These are phyloP conservation scores for Synergus gifuensis DNA, from an alignment of 2,888 invertebrate species.

Conservation along the genomic window DNA sequence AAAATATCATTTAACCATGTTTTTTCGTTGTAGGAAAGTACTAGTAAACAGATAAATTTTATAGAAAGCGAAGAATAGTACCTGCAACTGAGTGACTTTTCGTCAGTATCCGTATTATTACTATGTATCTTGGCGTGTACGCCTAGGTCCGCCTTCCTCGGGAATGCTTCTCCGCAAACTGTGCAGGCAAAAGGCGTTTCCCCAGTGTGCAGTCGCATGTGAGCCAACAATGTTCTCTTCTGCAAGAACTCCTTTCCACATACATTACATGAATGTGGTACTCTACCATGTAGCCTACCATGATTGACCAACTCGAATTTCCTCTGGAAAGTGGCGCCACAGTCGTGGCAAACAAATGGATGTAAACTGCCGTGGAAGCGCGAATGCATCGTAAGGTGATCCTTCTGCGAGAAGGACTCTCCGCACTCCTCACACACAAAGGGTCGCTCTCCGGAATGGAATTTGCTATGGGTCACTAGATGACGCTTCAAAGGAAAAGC, in stretches of 20 bases:
- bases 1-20: too few species aligned
- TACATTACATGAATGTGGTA: slow-evolving; percentile 89
- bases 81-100: slow-evolving; percentile 78
- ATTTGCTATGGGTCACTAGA: slow-evolving; percentile 91
- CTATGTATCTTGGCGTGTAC: slow-evolving; percentile 81
- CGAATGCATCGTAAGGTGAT: slow-evolving; percentile 93
- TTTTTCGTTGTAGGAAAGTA: too few species aligned
- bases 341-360: slow-evolving; percentile 95
- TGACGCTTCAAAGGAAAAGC: slow-evolving; percentile 90
- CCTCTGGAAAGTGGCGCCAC: slow-evolving; percentile 90
- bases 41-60: neutral
- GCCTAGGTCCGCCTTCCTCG: slow-evolving; percentile 84
- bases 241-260: slow-evolving; percentile 93
- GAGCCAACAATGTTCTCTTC: slow-evolving; percentile 89
- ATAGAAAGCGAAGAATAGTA: slow-evolving; percentile 56
- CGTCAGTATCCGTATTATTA: slow-evolving; percentile 77
- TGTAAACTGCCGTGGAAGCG: slow-evolving; percentile 97
- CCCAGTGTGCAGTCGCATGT: slow-evolving; percentile 88
- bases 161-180: slow-evolving; percentile 88
- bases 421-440: slow-evolving; percentile 93
- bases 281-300: slow-evolving; percentile 88
- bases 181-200: slow-evolving; percentile 87
- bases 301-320: slow-evolving; percentile 93
- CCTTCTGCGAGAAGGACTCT: slow-evolving; percentile 94
- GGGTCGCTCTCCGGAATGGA: slow-evolving; percentile 91